Base-by-base conservation (phyloP, 1,140 invertebrate species). In the Phenacoccus solenopsis region DNA sequence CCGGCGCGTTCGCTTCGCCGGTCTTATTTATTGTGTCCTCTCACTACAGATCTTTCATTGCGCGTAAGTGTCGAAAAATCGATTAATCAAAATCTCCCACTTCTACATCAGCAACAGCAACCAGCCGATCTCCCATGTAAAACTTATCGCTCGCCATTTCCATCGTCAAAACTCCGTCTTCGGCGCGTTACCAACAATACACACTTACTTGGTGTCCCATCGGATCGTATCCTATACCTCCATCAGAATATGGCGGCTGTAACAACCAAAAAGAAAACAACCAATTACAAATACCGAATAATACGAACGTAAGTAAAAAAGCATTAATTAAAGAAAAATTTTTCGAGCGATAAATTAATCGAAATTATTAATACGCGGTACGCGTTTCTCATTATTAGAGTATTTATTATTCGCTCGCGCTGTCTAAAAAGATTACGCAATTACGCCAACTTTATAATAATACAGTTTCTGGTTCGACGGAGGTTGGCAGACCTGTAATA, bases 201-300 rank as follows among this genome's bases (percentile, higher is more conserved):
- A 49, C 4, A 64, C 75, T 76, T 72, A 75, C 90, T 85, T 92
- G 90, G 79, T 91, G 89, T 70, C 72, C 72, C 78, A 84, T 84
- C 69, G 90, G 90, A 80, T 94, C 91, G 78, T 92, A 93, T 72
- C 89, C 89, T 85, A 93, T 90, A 76, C 89, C 89, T 74, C 87
- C 87, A 77, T 91, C 90, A 74, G 85, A 85, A 79, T 91, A 90
- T 72, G 88, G 87, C 73, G 90, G 89, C 78, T 81, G 77, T 24
- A 78, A 64, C 59, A 64, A 64, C 12, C 22, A 25, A 25, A 25
- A 64, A 64, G 16, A 64, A 64, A 64, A 27, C 22, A 64, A 64
- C 1, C 12, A 64, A 7, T 25, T 9, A 64, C 21, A 64, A 64
- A 64, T 59, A 59, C 56, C 56, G n/a, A 59, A 9, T 59, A n/a